Evolutionary conservation across 2,113 vertebrate species (phyloP), one percentile per base, ranked within the genome.

Genomic region (Mungos mungo): DNA sequence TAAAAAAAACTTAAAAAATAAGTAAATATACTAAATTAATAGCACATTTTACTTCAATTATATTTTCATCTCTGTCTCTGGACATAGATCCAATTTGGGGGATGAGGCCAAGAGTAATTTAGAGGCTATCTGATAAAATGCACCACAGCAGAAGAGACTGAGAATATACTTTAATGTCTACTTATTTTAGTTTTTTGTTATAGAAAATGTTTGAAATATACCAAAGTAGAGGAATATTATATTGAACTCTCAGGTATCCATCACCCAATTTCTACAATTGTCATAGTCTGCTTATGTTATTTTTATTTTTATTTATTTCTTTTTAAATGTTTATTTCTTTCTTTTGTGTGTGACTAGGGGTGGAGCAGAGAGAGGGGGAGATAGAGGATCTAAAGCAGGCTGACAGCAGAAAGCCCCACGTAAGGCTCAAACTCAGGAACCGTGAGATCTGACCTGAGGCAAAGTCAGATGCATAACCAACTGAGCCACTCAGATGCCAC

Each of bases 181-280:
- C 66, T 79, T 72, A 69, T 60, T 91, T 96, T 81, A 84, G 74
- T 52, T 35, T 94, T 86, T 95, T 95, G n/a, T 84, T 88, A 88
- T 41, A 16, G 25, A 85, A 92, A 94, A 45, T 54, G 6, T 83
- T 79, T 23, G 71, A 82, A 31, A 94, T 83, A 66, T 47, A 35
- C 0, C 27, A 21, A 93, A 69, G 63, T 82, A 92, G 54, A 86
- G 29, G 21, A 41, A 41, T 66, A 52, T 72, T 80, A 31, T 57
- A 84, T 38, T 81, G 13, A 95, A n/a, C 16, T 63, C n/a, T 57
- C 25, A 63, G 41, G 2, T 65, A 66, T 80, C 33, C 68, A 88
- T 63, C 29, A 95, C 14, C 35, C 19, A 91, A 38, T n/a, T 45
- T 88, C 66, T 84, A 65, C 8, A 93, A 29, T 81, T 96, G 88